Conservation (phyloP, 2,888 invertebrate genomes). For the Rapana venosa region DNA sequence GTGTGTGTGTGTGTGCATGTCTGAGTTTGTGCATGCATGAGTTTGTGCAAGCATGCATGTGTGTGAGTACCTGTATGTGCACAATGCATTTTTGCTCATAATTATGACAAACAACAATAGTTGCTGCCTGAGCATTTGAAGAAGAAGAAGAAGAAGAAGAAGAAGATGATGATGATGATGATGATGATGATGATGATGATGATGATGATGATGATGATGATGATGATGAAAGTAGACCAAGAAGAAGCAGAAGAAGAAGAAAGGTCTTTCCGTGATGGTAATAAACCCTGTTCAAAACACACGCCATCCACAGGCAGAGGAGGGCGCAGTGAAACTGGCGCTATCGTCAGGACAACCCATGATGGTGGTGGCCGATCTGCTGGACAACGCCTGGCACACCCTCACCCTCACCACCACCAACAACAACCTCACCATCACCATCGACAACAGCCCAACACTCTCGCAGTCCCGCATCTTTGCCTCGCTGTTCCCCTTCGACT, state of each 20-base stretch:
- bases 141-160: no score
- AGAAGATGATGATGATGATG: no score
- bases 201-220: no score
- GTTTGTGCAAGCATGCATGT: background rate
- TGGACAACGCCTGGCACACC: conserved; percentile 94
- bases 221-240: no score
- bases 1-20: background rate
- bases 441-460: conserved; percentile 1
- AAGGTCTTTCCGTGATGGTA: no score
- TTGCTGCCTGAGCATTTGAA: no score
- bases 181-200: no score
- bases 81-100: background rate
- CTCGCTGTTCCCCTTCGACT: conserved; percentile 91
- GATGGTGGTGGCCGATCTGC: conserved; percentile 68
- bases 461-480: conserved; percentile 48
- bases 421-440: conserved; percentile 32
- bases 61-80: background rate
- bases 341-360: conserved; percentile 29
- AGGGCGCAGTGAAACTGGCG: conserved; percentile 47
- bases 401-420: conserved; percentile 82
- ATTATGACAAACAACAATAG: background rate
- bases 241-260: no score
- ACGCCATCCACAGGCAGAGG: conserved; percentile 54
- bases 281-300: no score
- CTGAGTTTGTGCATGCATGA: background rate